phyloP scores from a whole-genome alignment of 2,888 invertebrate genomes.

The Pandemis heparana region DNA sequence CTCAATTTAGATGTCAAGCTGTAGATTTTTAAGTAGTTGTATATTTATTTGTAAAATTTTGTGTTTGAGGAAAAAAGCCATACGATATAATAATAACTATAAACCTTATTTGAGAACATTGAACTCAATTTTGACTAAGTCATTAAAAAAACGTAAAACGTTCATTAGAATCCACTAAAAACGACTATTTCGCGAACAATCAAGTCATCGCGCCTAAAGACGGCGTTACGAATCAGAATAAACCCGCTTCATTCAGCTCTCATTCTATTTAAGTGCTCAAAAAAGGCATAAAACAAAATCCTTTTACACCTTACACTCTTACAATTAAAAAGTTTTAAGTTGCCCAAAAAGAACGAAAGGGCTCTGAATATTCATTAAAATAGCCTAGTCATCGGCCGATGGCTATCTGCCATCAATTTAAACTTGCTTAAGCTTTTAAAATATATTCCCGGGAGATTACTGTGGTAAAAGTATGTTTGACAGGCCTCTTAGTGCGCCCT shows the following conservation, averaged over 20 bases:
- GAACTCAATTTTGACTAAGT: not conserved
- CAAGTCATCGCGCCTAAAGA: constrained; percentile 40
- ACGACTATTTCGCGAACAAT: constrained; percentile 30
- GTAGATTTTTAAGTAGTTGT: too few relatives aligned
- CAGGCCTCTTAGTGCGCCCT: constrained; percentile 55
- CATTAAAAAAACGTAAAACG: not conserved
- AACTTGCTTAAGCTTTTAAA: constrained; percentile 65
- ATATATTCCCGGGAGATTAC: constrained; percentile 65
- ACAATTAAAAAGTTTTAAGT: constrained; percentile 57
- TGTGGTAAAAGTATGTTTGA: constrained; percentile 62
- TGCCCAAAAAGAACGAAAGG: constrained; percentile 48
- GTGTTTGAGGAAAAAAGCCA: too few relatives aligned
- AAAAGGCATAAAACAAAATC: constrained; percentile 37
- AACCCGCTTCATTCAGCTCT: constrained; percentile 34
- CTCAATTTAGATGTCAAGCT: too few relatives aligned
- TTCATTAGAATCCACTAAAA: constrained; percentile 12
- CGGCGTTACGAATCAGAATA: constrained; percentile 39
- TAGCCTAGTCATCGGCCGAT: constrained; percentile 73
- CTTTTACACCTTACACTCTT: constrained; percentile 49
- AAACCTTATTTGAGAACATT: not conserved
- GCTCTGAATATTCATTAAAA: constrained; percentile 73
- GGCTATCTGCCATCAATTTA: constrained; percentile 66
- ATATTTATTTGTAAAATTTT: too few relatives aligned
- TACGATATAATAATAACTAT: too few relatives aligned
- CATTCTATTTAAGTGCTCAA: constrained; percentile 41